Percentiles rank a stretch among this genome's conserved stretches.
Evolutionary conservation across 2,888 invertebrate species (phyloP).

Genomic region (Timema cristinae): DNA sequence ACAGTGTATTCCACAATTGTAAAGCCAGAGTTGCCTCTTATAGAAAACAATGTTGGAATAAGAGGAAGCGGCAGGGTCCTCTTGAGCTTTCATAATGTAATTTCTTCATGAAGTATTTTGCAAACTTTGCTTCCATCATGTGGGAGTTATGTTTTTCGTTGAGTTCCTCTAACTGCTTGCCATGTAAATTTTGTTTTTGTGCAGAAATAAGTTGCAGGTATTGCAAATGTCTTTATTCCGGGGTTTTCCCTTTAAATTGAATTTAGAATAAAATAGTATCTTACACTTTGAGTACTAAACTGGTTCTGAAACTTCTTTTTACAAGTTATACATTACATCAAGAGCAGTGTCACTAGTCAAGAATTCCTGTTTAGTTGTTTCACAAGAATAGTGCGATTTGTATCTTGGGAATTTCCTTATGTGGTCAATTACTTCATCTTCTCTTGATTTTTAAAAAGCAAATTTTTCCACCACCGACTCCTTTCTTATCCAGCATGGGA

Average conservation of each 20-base stretch:
- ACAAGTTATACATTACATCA: constrained; percentile 10
- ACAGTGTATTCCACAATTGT: constrained; percentile 32
- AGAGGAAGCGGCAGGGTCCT: constrained; percentile 33
- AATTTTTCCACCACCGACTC: background rate
- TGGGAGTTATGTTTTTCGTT: background rate
- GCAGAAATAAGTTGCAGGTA: background rate
- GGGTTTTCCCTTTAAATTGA: constrained; percentile 10
- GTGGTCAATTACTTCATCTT: background rate
- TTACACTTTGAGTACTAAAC: constrained; percentile 9
- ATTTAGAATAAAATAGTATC: constrained; percentile 13
- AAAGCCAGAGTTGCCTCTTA: constrained; percentile 35
- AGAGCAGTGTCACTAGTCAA: background rate
- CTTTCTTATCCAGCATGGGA: constrained; percentile 2
- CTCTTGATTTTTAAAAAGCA: background rate
- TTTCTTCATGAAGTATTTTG: background rate
- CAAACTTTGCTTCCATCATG: background rate
- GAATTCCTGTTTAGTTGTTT: background rate
- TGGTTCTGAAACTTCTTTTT: constrained; percentile 7
- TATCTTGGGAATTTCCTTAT: constrained; percentile 5
- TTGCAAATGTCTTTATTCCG: constrained; percentile 10
- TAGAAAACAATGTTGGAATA: constrained; percentile 37
- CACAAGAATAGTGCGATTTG: constrained; percentile 1
- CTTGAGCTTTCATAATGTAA: background rate
- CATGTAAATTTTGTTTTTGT: background rate
- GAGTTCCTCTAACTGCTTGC: background rate